Conservation (phyloP, 2,888 invertebrate species). For the Plusia festucae region DNA sequence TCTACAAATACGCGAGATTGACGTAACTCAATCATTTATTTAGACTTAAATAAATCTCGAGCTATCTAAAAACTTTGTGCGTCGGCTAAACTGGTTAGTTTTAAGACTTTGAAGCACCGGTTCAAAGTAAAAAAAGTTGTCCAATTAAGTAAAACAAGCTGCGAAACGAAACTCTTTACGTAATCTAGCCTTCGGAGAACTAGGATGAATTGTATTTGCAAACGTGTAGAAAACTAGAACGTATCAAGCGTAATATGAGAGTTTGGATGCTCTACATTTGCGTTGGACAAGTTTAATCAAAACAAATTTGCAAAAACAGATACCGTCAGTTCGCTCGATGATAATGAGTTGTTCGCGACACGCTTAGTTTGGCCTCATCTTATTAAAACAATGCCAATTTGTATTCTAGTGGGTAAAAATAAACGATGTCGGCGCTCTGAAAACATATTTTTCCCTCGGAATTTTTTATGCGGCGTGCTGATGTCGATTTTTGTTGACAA, state of each 20-base stretch:
- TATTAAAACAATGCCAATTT: constrained; percentile 65
- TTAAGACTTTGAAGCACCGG: constrained; percentile 34
- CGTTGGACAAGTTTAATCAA: constrained; percentile 55
- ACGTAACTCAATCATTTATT: constrained; percentile 32
- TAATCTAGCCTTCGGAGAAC: constrained; percentile 48
- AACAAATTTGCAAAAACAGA: constrained; percentile 61
- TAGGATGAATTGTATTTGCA: constrained; percentile 31
- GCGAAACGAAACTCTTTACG: constrained; percentile 41
- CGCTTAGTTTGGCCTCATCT: constrained; percentile 62
- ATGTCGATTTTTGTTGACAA: constrained; percentile 46
- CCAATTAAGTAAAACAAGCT: constrained; percentile 56
- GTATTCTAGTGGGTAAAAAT: constrained; percentile 64
- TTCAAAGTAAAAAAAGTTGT: constrained; percentile 54
- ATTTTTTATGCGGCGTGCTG: constrained; percentile 48
- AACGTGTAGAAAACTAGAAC: constrained; percentile 37
- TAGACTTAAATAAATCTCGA: constrained; percentile 25
- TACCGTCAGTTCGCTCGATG: constrained; percentile 48
- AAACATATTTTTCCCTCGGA: constrained; percentile 59
- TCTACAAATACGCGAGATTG: constrained; percentile 5
- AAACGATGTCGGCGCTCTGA: constrained; percentile 55
- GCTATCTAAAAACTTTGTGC: constrained; percentile 37
- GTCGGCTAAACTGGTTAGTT: constrained; percentile 58
- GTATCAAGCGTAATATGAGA: constrained; percentile 18
- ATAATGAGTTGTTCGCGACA: constrained; percentile 63
- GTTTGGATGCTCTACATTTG: constrained; percentile 40